Evolutionary conservation across 2,113 vertebrate genomes (phyloP).

Genomic region (Electrona antarctica): DNA sequence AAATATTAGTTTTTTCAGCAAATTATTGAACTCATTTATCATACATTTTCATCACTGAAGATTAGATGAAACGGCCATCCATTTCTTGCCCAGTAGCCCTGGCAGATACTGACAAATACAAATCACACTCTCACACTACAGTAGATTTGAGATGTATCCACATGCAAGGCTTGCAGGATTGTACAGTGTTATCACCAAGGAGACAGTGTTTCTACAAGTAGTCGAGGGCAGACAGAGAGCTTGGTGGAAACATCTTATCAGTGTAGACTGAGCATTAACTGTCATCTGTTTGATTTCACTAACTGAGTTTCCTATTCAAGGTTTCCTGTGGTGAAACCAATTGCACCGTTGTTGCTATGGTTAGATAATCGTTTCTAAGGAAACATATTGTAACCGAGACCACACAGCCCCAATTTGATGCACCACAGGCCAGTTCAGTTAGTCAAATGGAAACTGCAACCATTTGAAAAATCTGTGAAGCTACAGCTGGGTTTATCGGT

Average conservation of each 20-base stretch:
- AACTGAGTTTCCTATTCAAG: slow-evolving; percentile 62
- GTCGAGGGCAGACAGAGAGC: background rate
- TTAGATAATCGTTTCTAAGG: slow-evolving; percentile 71
- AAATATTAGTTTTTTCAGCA: too few relatives aligned
- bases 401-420: slow-evolving; percentile 48
- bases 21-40: background rate
- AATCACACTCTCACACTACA: background rate
- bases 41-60: slow-evolving; percentile 14
- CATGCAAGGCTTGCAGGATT: background rate
- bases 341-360: slow-evolving; percentile 66
- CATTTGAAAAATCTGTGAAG: slow-evolving; percentile 15
- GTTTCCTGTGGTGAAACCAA: slow-evolving; percentile 68
- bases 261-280: slow-evolving; percentile 17
- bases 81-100: slow-evolving; percentile 17
- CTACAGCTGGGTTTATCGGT: slow-evolving; percentile 14
- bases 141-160: slow-evolving; percentile 22
- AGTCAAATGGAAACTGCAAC: slow-evolving; percentile 36
- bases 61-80: background rate
- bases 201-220: slow-evolving; percentile 31
- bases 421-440: slow-evolving; percentile 46
- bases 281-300: slow-evolving; percentile 51
- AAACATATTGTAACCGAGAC: slow-evolving; percentile 51
- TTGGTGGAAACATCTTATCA: slow-evolving; percentile 42
- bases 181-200: slow-evolving; percentile 48
- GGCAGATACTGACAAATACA: slow-evolving; percentile 29